Percentiles rank a stretch among this genome's conserved stretches.
phyloP scores from a whole-genome alignment of 2,888 invertebrate genomes.

The Eurytoma adleriae region DNA sequence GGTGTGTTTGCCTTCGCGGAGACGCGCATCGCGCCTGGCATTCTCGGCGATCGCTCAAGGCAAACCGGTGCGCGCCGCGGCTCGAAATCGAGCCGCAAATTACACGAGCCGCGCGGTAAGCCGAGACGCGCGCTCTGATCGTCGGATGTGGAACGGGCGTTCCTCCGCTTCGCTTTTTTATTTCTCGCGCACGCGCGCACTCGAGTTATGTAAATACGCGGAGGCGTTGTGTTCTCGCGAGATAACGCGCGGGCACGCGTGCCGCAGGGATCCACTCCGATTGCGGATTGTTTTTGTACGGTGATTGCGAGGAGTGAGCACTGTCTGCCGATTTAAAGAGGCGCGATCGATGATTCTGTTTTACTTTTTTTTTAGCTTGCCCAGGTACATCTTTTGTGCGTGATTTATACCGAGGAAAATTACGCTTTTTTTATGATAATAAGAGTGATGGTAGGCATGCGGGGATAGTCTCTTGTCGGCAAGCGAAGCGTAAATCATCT shows the following conservation, averaged over 20 bases:
- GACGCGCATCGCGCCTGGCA: conserved; percentile 14
- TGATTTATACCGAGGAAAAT: too few species aligned
- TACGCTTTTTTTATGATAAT: too few species aligned
- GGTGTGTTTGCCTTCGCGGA: too few species aligned
- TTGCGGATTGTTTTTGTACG: neutral
- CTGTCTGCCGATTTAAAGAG: too few species aligned
- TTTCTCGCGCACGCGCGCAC: neutral
- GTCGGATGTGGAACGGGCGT: conserved; percentile 5
- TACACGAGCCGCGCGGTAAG: conserved; percentile 49
- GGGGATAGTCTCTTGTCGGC: too few species aligned
- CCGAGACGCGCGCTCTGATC: neutral
- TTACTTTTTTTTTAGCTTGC: too few species aligned
- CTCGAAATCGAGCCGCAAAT: conserved; percentile 63
- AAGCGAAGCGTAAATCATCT: too few species aligned
- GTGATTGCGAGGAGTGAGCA: neutral
- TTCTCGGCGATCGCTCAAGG: conserved; percentile 59
- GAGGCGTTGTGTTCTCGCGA: neutral
- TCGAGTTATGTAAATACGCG: conserved; percentile 33
- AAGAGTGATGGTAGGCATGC: too few species aligned
- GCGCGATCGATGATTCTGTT: too few species aligned
- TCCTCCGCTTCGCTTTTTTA: neutral
- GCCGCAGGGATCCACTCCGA: neutral
- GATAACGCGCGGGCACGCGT: neutral
- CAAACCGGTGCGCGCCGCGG: conserved; percentile 56
- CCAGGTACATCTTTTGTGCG: too few species aligned